A percentile compares a stretch with the other conserved stretches of the same genome.
These are phyloP conservation scores for Scaptomyza montana DNA, from an alignment of 1,140 invertebrate species.

Conservation along the genomic window DNA sequence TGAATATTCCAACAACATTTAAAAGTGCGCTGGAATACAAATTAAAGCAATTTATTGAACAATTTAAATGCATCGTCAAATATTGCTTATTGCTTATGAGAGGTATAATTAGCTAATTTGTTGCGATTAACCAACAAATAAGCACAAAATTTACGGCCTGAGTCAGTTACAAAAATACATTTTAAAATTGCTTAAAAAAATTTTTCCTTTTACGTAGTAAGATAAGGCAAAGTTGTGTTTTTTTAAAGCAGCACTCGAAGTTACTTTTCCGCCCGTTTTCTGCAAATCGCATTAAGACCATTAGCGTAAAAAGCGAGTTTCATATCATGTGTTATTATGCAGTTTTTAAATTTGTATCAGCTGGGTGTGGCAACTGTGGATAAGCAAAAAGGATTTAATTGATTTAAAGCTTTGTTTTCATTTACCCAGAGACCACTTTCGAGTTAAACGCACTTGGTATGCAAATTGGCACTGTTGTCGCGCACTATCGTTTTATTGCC, in stretches of 20 bases:
- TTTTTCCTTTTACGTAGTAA: constrained; percentile 57
- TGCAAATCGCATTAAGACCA: background rate
- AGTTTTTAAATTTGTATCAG: constrained; percentile 12
- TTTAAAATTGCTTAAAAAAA: constrained; percentile 19
- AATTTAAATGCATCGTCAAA: constrained; percentile 23
- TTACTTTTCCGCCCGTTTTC: background rate
- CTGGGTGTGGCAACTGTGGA: constrained; percentile 19
- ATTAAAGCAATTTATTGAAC: constrained; percentile 57
- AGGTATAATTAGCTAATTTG: constrained; percentile 66
- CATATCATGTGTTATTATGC: constrained; percentile 42
- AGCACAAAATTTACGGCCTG: constrained; percentile 54
- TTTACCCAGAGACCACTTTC: constrained; percentile 17
- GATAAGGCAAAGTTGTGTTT: constrained; percentile 54
- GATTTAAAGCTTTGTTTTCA: constrained; percentile 60
- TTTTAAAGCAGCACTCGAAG: constrained; percentile 50
- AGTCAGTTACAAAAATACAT: constrained; percentile 49
- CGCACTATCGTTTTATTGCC: constrained; percentile 63
- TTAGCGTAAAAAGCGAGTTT: constrained; percentile 59
- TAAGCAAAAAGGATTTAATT: constrained; percentile 44
- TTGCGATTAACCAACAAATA: constrained; percentile 34
- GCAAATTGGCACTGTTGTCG: constrained; percentile 55
- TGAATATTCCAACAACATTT: constrained; percentile 11
- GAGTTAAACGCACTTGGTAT: constrained; percentile 46
- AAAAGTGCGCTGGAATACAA: constrained; percentile 45
- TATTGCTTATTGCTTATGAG: constrained; percentile 49